Percentiles rank a stretch among this genome's conserved stretches.
These are phyloP conservation scores for Amiota communis DNA, from an alignment of 2,888 invertebrate genomes.

Conservation along the genomic window DNA sequence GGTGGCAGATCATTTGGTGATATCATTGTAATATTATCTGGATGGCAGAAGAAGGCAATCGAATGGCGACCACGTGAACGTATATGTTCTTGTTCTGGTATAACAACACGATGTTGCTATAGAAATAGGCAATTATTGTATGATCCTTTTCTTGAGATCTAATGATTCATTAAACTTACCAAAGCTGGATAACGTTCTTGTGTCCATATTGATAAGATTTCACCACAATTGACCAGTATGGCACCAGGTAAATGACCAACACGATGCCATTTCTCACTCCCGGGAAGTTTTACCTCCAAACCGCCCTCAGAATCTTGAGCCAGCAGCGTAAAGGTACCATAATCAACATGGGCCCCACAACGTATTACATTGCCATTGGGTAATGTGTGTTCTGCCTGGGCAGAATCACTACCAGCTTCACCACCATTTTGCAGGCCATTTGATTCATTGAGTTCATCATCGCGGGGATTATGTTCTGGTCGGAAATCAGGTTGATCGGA, in stretches of 20 bases:
- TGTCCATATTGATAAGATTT: slow-evolving; percentile 84
- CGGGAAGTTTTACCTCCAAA: slow-evolving; percentile 77
- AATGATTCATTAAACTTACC: slow-evolving; percentile 68
- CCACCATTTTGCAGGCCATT: slow-evolving; percentile 38
- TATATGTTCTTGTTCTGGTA: slow-evolving; percentile 79
- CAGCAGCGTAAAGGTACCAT: slow-evolving; percentile 83
- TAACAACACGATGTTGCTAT: slow-evolving; percentile 82
- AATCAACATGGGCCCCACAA: slow-evolving; percentile 83
- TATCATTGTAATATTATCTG: slow-evolving; percentile 75
- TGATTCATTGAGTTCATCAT: slow-evolving; percentile 61
- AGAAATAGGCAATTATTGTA: slow-evolving; percentile 34
- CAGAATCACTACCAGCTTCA: not conserved
- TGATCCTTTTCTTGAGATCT: too few relatives aligned
- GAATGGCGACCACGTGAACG: slow-evolving; percentile 82
- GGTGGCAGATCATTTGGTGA: slow-evolving; percentile 72
- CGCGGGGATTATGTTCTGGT: slow-evolving; percentile 69
- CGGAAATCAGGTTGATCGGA: slow-evolving; percentile 71
- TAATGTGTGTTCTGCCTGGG: slow-evolving; percentile 66
- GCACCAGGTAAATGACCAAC: slow-evolving; percentile 85
- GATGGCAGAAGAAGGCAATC: slow-evolving; percentile 85
- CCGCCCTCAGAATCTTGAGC: slow-evolving; percentile 85
- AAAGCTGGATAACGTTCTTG: slow-evolving; percentile 80
- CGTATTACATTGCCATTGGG: slow-evolving; percentile 75
- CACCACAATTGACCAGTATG: slow-evolving; percentile 83
- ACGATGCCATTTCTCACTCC: slow-evolving; percentile 81